Evolutionary conservation across 37 sponge, comb jelly and placozoan species (phyloP).

Genomic region (Petrosia ficiformis): DNA sequence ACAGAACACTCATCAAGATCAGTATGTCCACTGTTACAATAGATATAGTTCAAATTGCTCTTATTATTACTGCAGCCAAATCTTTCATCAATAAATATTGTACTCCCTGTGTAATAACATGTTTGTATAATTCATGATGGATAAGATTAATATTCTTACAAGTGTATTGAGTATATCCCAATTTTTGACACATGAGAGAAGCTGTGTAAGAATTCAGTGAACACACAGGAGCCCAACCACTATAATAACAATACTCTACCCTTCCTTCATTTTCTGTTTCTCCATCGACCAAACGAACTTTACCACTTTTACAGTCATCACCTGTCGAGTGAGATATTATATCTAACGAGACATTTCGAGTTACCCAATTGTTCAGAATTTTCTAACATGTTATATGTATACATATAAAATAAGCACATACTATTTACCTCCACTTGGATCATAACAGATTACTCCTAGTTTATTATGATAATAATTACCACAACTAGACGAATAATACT

Average conservation of each 20-base stretch:
- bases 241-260: background rate
- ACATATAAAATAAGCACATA: background rate
- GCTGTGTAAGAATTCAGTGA: background rate
- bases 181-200: background rate
- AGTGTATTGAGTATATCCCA: conserved; percentile 7
- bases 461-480: background rate
- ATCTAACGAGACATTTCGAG: no score
- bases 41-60: background rate
- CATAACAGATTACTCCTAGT: background rate
- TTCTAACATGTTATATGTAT: no score
- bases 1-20: background rate
- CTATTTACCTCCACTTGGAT: no score
- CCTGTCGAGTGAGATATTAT: no score
- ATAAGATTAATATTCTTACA: background rate
- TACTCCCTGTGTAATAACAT: background rate
- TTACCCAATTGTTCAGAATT: no score
- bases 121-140: background rate
- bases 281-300: background rate
- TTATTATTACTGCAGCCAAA: background rate
- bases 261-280: background rate
- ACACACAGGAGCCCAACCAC: background rate
- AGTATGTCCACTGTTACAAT: background rate
- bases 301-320: background rate
- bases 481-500: background rate
- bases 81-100: conserved; percentile 3